A percentile compares a stretch with the other conserved stretches of the same genome.
Evolutionary conservation across 2,888 invertebrate species (phyloP).

Genomic region (Spialia ferax): DNA sequence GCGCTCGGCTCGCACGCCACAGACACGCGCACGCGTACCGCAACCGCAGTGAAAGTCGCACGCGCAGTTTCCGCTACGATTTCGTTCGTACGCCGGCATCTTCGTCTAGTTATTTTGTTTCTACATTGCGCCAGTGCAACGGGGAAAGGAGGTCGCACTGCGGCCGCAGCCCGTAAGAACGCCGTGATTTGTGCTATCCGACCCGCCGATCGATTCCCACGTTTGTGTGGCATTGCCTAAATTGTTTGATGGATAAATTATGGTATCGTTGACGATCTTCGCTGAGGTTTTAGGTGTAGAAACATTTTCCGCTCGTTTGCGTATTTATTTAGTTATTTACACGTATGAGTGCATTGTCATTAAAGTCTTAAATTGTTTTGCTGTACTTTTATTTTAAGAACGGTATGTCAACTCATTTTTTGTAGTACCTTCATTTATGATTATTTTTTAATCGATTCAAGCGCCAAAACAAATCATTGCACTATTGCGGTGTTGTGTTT

Average conservation of each 20-base stretch:
- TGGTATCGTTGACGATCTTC: slow-evolving; percentile 11
- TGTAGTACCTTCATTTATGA: slow-evolving; percentile 19
- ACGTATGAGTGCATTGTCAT: not conserved
- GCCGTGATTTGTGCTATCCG: slow-evolving; percentile 64
- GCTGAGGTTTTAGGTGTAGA: not conserved
- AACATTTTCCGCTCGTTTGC: not conserved
- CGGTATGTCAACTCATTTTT: slow-evolving; percentile 1
- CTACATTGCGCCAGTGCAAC: slow-evolving; percentile 83
- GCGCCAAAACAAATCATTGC: not conserved
- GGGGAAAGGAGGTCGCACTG: slow-evolving; percentile 84
- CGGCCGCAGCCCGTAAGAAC: slow-evolving; percentile 70
- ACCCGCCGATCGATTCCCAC: slow-evolving; percentile 58
- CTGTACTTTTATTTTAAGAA: not conserved
- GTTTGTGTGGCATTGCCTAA: slow-evolving; percentile 69
- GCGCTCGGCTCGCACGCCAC: slow-evolving; percentile 74
- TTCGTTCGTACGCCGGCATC: slow-evolving; percentile 70
- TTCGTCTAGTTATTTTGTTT: slow-evolving; percentile 84
- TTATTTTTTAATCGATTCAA: not conserved
- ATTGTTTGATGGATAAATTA: slow-evolving; percentile 21
- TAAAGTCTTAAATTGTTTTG: not conserved
- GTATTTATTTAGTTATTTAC: too few species aligned
- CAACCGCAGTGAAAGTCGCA: slow-evolving; percentile 75
- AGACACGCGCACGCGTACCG: slow-evolving; percentile 64
- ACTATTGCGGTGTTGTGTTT: not conserved
- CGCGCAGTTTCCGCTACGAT: slow-evolving; percentile 78